Evolutionary conservation across 92 coral and sea anemone genomes (phyloP).

Genomic region (Isaurus tuberculatus): DNA sequence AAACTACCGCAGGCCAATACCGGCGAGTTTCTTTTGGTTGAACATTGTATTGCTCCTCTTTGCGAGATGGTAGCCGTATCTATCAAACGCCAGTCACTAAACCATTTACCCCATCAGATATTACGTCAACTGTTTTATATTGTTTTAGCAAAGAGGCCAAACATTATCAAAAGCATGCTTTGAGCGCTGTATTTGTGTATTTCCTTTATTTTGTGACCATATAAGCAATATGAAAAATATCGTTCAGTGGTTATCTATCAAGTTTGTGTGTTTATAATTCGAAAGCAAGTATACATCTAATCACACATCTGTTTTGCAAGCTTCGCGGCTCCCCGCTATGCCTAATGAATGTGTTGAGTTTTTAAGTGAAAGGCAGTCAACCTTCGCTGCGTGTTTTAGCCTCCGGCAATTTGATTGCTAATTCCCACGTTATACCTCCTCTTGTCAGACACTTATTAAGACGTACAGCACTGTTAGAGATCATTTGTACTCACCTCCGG

Average conservation of each 20-base stretch:
- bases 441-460: constrained; percentile 43
- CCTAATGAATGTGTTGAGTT: constrained; percentile 75
- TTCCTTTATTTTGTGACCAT: constrained; percentile 51
- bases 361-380: constrained; percentile 74
- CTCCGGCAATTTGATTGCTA: constrained; percentile 42
- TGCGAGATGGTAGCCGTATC: constrained; percentile 16
- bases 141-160: constrained; percentile 32
- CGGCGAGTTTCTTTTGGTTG: constrained; percentile 19
- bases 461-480: constrained; percentile 1
- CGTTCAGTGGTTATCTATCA: constrained; percentile 12
- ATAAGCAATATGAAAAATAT: constrained; percentile 46
- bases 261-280: constrained; percentile 49
- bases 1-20: constrained; percentile 50
- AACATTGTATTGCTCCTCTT: constrained; percentile 35
- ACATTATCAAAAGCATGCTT: constrained; percentile 36
- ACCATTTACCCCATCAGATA: constrained; percentile 40
- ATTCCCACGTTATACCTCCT: constrained; percentile 48
- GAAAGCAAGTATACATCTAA: constrained; percentile 52
- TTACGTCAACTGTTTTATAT: constrained; percentile 45
- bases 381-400: constrained; percentile 46
- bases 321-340: constrained; percentile 84
- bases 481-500: constrained; percentile 36
- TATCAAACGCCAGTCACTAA: constrained; percentile 15
- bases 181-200: constrained; percentile 44
- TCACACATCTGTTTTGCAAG: constrained; percentile 82